Percentiles rank a stretch among this genome's conserved stretches.
Conservation (phyloP, 2,797 vertebrate genomes). For the Manis crassicaudata region DNA sequence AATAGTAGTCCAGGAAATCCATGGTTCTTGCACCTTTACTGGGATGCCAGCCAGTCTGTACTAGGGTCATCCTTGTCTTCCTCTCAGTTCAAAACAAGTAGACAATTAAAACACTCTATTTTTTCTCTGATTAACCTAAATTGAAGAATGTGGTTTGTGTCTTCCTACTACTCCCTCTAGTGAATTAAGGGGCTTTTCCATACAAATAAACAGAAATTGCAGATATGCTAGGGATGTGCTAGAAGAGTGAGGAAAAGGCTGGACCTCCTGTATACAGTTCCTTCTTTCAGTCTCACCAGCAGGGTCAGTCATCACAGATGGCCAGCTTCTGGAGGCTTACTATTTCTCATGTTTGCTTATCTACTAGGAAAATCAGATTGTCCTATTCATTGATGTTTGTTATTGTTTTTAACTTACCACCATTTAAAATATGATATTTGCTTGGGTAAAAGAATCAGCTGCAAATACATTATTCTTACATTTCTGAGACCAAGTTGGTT, state of each 20-base stretch:
- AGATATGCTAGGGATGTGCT: not conserved
- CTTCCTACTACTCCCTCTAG: not conserved
- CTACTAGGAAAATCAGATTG: not conserved
- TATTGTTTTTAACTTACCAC: conserved; percentile 9
- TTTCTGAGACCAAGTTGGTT: conserved; percentile 29
- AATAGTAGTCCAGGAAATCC: not conserved
- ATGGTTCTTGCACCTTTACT: not conserved
- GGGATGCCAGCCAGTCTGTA: not conserved
- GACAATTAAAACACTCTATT: not conserved
- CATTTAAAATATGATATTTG: not conserved
- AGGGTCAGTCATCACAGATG: not conserved
- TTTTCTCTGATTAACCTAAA: not conserved
- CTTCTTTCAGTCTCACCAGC: not conserved
- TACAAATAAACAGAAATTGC: not conserved
- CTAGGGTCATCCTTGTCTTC: not conserved
- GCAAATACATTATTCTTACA: not conserved
- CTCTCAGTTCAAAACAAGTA: not conserved
- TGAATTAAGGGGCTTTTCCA: not conserved
- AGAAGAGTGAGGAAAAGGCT: not conserved
- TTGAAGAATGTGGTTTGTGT: not conserved
- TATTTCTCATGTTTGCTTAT: conserved; percentile 32
- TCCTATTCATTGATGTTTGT: not conserved
- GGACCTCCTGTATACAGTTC: not conserved
- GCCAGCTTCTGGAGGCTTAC: not conserved
- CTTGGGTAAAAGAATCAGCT: conserved; percentile 18